Evolutionary conservation across 2,888 invertebrate genomes (phyloP), one percentile per base, ranked within the genome.

Genomic region (Apamea monoglypha): DNA sequence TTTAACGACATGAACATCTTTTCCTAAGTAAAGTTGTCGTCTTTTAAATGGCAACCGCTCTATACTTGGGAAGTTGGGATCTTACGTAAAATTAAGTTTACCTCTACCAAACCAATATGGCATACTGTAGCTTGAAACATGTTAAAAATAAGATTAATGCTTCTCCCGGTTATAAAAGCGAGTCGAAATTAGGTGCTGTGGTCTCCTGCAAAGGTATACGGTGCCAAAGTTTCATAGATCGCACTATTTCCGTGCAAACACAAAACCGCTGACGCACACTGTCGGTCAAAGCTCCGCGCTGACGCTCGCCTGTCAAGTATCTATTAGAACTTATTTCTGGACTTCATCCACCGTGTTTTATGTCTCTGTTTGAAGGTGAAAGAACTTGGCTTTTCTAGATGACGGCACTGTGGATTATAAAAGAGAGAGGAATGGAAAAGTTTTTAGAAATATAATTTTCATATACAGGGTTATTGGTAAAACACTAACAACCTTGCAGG

Each of bases 121-220:
- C 47, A 47, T 77, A 61, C 71, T 67, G 53, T 66, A 66, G 56
- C 14, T 71, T 47, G 36, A 36, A 63, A 67, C 44, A 25, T 61
- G 81, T 81, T 85, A 74, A 86, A 88, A 89, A 87, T 90, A 89
- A 83, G 78, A 87, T 83, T 81, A 83, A 85, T 82, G 75, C 81
- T 89, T 87, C 90, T 89, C 91, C 89, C 90, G 86, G 88, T 82
- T 86, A 88, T 90, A 83, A 88, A 85, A 67, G 40, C 78, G 83
- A 85, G 82, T 84, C 76, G 86, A 86, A 92, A 91, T 92, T 94
- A 92, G 92, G 90, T 87, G 88, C 84, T 71, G 74, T 88, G 88
- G 92, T 92, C 95, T 95, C 95, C 95, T 94, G 95, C 95, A 89
- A 93, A 92, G 95, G 92, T 89, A 89, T 90, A 85, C 91, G 92